These are phyloP conservation scores for Corythornis cristatus DNA, from an alignment of 2,113 vertebrate genomes.

Conservation along the genomic window DNA sequence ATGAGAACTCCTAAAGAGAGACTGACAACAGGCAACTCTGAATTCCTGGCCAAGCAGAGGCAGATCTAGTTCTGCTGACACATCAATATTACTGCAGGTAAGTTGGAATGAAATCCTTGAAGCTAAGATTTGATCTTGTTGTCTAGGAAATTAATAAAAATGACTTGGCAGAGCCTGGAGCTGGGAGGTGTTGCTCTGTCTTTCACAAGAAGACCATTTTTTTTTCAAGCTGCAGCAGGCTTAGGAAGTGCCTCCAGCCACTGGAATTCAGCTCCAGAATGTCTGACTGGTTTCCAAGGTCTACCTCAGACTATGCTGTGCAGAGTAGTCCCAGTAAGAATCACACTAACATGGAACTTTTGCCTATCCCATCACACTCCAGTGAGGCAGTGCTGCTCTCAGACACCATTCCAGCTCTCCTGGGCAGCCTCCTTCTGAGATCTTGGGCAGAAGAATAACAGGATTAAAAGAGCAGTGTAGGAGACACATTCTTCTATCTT, in stretches of 20 bases:
- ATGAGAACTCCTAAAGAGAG: not conserved
- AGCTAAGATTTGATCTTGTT: not conserved
- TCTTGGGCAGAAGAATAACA: not conserved
- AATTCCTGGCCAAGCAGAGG: not conserved
- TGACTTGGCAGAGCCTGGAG: not conserved
- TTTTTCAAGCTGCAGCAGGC: not conserved
- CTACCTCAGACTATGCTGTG: not conserved
- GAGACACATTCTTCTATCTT: not conserved
- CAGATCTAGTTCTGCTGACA: not conserved
- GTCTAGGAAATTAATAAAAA: not conserved
- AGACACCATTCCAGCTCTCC: not conserved
- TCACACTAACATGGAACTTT: not conserved
- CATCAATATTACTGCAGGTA: not conserved
- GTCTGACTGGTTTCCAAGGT: not conserved
- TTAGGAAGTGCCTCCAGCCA: not conserved
- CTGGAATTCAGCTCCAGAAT: not conserved
- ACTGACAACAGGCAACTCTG: not conserved
- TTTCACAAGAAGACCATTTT: not conserved
- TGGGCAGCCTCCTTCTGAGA: not conserved
- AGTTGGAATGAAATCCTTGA: not conserved
- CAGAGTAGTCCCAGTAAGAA: not conserved
- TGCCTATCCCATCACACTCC: not conserved
- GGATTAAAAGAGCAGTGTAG: not conserved
- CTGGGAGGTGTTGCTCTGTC: not conserved
- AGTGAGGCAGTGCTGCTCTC: not conserved